A percentile compares a stretch with the other conserved stretches of the same genome.
Conservation (phyloP, 2,113 vertebrate genomes). For the Oreotrochilus melanogaster region DNA sequence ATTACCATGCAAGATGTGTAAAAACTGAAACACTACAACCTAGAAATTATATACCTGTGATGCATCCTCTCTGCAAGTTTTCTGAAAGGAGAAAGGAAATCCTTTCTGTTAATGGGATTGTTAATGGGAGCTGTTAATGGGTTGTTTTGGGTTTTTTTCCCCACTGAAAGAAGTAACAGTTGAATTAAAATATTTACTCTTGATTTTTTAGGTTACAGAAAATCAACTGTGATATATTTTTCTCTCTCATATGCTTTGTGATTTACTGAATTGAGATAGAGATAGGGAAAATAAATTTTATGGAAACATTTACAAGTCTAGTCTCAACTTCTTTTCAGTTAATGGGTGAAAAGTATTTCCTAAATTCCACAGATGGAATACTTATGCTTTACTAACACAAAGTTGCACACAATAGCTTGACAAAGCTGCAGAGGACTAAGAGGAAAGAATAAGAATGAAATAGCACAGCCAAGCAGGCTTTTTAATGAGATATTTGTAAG, state of each 20-base stretch:
- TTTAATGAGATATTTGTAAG: not conserved
- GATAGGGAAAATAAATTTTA: not conserved
- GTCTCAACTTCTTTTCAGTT: not conserved
- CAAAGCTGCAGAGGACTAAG: not conserved
- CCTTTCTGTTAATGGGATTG: too few relatives aligned
- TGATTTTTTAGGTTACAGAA: not conserved
- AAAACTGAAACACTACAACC: not conserved
- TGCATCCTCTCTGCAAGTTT: not conserved
- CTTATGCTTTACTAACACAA: not conserved
- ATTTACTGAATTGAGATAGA: not conserved
- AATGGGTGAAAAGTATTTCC: not conserved
- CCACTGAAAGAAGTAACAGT: not conserved
- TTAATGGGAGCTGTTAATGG: too few relatives aligned
- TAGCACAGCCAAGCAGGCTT: not conserved
- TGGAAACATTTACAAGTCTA: not conserved
- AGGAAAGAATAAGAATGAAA: not conserved
- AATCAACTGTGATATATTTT: not conserved
- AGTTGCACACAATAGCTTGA: not conserved
- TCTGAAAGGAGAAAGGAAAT: not conserved
- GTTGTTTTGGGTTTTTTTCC: not conserved
- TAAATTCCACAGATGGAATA: not conserved
- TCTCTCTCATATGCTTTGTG: not conserved
- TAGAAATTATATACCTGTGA: not conserved
- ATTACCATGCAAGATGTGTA: not conserved
- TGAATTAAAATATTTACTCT: not conserved